Conservation (phyloP, 2,113 vertebrate genomes). For the Takifugu bimaculatus region DNA sequence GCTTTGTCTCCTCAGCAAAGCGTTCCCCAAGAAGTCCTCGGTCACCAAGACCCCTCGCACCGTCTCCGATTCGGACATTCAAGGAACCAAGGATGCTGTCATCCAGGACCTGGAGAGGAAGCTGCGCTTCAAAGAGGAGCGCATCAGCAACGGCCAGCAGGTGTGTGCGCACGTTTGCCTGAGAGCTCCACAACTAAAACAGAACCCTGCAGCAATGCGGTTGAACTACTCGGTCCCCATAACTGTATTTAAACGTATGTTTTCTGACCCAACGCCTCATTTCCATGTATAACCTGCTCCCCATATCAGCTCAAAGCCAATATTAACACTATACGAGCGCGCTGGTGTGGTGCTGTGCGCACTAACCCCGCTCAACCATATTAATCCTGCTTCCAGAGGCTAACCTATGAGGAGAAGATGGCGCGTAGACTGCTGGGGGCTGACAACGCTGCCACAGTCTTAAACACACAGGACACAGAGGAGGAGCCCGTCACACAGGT, state of each 20-base stretch:
- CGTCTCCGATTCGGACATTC: slow-evolving; percentile 93
- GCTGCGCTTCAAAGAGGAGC: slow-evolving; percentile 95
- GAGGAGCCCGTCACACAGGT: slow-evolving; percentile 87
- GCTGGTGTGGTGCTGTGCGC: slow-evolving; percentile 41
- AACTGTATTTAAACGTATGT: neutral
- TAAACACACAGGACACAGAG: slow-evolving; percentile 87
- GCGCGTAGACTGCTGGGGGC: slow-evolving; percentile 93
- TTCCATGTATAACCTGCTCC: slow-evolving; percentile 4
- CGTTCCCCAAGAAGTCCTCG: slow-evolving; percentile 83
- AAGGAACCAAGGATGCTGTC: slow-evolving; percentile 95
- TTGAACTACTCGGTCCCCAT: neutral
- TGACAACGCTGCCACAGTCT: slow-evolving; percentile 91
- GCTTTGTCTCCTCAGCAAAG: slow-evolving; percentile 67
- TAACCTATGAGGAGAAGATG: slow-evolving; percentile 99
- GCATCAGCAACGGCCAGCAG: slow-evolving; percentile 90
- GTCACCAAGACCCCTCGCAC: slow-evolving; percentile 78
- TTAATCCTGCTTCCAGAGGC: slow-evolving; percentile 82
- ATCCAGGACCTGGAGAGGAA: slow-evolving; percentile 98
- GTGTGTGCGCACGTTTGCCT: slow-evolving; percentile 46
- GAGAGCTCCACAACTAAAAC: slow-evolving; percentile 50
- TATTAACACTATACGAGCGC: slow-evolving; percentile 15
- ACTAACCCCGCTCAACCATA: slow-evolving; percentile 65
- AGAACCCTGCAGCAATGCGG: neutral
- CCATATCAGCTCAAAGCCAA: neutral
- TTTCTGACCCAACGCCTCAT: neutral